Evolutionary conservation across 1,140 invertebrate species (phyloP).

Genomic region (Drosophila azteca): DNA sequence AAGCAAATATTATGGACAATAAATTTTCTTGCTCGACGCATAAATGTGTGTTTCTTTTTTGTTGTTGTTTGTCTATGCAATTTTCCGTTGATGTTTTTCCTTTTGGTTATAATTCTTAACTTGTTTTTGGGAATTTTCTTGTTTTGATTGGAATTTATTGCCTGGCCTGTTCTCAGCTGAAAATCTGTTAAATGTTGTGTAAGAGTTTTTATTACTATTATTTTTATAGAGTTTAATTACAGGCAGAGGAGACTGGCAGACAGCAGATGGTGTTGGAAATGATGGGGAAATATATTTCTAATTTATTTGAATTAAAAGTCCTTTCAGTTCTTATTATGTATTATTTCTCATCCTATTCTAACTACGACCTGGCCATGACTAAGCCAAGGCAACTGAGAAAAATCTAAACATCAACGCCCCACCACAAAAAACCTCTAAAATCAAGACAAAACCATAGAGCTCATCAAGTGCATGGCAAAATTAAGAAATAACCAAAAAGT

Average conservation of each 20-base stretch:
- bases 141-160: slow-evolving; percentile 59
- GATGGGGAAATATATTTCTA: not conserved
- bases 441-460: slow-evolving; percentile 53
- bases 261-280: not conserved
- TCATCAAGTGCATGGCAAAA: slow-evolving; percentile 67
- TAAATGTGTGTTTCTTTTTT: slow-evolving; percentile 29
- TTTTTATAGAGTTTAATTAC: slow-evolving; percentile 30
- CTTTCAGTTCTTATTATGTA: too few relatives aligned
- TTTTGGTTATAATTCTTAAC: slow-evolving; percentile 55
- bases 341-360: too few relatives aligned
- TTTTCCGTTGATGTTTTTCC: too few relatives aligned
- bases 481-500: slow-evolving; percentile 56
- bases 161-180: slow-evolving; percentile 39
- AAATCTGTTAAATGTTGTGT: slow-evolving; percentile 44
- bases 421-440: slow-evolving; percentile 28
- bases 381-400: too few relatives aligned
- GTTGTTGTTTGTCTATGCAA: slow-evolving; percentile 12
- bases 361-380: too few relatives aligned
- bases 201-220: slow-evolving; percentile 20
- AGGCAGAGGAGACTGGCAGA: slow-evolving; percentile 21
- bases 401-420: too few relatives aligned
- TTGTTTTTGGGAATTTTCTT: slow-evolving; percentile 45
- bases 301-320: too few relatives aligned
- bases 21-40: slow-evolving; percentile 47
- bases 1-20: slow-evolving; percentile 54